phyloP scores from a whole-genome alignment of 1,140 invertebrate genomes.

The Drosophila baimaii region DNA sequence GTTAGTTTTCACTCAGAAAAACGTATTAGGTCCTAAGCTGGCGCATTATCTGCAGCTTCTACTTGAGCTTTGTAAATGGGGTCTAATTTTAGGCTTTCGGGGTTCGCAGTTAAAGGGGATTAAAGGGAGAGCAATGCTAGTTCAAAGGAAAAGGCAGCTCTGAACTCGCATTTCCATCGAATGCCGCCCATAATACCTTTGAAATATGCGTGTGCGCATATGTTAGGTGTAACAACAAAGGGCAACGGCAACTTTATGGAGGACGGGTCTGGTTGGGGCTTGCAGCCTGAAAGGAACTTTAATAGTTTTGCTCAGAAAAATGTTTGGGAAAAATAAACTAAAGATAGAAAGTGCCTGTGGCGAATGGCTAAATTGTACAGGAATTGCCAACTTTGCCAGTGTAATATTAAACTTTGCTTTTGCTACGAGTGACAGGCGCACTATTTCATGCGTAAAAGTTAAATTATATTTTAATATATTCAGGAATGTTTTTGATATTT shows the following conservation, averaged over 20 bases:
- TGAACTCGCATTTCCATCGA: background rate
- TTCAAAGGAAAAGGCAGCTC: background rate
- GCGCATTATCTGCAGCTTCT: slow-evolving; percentile 14
- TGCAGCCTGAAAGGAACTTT: background rate
- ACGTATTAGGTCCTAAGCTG: slow-evolving; percentile 17
- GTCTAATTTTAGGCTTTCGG: slow-evolving; percentile 10
- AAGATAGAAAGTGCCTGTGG: background rate
- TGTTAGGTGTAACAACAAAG: slow-evolving; percentile 1
- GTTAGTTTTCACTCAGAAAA: slow-evolving; percentile 28
- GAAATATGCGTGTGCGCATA: slow-evolving; percentile 28
- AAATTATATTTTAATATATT: slow-evolving; percentile 1
- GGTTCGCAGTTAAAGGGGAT: slow-evolving; percentile 7
- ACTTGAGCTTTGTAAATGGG: background rate
- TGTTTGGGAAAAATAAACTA: background rate
- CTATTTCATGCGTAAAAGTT: background rate
- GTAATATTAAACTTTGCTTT: too few relatives aligned
- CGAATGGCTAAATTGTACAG: too few relatives aligned
- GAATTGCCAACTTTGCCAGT: too few relatives aligned
- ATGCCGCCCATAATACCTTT: background rate
- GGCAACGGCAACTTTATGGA: slow-evolving; percentile 1
- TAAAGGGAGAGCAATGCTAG: background rate
- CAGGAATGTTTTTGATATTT: background rate
- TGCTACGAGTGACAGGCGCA: too few relatives aligned
- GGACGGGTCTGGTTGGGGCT: background rate
- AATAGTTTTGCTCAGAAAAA: background rate